Evolutionary conservation across 2,113 vertebrate species (phyloP).

Genomic region (Scolopax mira): DNA sequence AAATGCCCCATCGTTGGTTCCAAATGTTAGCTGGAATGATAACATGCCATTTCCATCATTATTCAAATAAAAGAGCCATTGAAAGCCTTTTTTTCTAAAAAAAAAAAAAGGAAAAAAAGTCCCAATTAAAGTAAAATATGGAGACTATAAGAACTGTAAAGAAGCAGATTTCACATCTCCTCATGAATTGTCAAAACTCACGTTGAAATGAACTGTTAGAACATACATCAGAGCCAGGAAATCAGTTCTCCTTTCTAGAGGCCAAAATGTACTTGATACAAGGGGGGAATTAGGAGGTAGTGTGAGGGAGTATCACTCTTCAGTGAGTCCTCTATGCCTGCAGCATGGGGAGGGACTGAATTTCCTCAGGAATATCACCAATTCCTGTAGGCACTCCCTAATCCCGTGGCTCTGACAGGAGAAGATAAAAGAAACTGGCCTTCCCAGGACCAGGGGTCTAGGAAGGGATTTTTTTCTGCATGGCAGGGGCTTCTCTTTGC

Average conservation of each 20-base stretch:
- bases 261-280: background rate
- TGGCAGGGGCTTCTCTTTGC: background rate
- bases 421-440: background rate
- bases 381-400: fast-evolving
- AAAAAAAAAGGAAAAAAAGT: background rate
- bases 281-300: background rate
- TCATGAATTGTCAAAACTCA: background rate
- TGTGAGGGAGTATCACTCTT: background rate
- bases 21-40: background rate
- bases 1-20: background rate
- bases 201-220: background rate
- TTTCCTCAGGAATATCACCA: background rate
- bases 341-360: background rate
- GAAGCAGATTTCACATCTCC: background rate
- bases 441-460: background rate
- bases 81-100: background rate
- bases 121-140: background rate
- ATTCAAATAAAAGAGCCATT: background rate
- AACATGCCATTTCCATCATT: background rate
- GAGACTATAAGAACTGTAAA: background rate
- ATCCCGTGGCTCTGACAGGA: background rate
- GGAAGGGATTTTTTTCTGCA: background rate
- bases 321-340: fast-evolving
- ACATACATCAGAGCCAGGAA: background rate
- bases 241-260: background rate